Percentiles rank a stretch among this genome's conserved stretches.
These are phyloP conservation scores for Pseudoatta argentina DNA, from an alignment of 1,140 invertebrate species.

Conservation along the genomic window DNA sequence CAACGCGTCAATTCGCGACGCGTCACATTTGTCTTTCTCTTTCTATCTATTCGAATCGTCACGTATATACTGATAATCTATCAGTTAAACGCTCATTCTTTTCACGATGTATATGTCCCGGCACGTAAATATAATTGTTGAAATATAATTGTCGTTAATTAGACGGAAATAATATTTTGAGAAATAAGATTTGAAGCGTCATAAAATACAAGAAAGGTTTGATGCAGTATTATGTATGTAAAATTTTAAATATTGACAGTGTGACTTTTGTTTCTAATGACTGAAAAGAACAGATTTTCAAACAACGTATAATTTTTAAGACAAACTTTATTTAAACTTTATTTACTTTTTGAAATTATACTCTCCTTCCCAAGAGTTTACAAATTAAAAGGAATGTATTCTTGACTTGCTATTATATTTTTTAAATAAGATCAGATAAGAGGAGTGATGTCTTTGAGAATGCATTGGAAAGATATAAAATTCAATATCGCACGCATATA, in stretches of 20 bases:
- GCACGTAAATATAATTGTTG: neutral
- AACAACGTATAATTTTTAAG: neutral
- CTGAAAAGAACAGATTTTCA: neutral
- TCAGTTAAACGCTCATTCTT: constrained; percentile 20
- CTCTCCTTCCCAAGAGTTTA: neutral
- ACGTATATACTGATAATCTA: constrained; percentile 46
- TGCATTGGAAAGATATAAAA: neutral
- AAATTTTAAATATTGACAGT: neutral
- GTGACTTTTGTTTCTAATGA: neutral
- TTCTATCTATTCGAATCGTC: constrained; percentile 33
- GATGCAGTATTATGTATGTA: neutral
- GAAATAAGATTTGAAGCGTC: neutral
- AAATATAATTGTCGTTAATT: constrained; percentile 13
- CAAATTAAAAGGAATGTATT: neutral
- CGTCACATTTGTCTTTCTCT: constrained; percentile 28
- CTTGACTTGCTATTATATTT: neutral
- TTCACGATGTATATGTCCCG: constrained; percentile 1
- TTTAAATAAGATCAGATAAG: neutral
- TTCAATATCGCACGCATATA: neutral
- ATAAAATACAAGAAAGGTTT: neutral
- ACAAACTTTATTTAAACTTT: neutral
- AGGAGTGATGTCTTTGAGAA: neutral
- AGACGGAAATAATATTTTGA: neutral
- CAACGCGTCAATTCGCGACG: constrained; percentile 18
- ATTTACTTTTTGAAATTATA: neutral